Evolutionary conservation across 2,797 vertebrate species (phyloP).

Genomic region (Sebastes baramenuke): DNA sequence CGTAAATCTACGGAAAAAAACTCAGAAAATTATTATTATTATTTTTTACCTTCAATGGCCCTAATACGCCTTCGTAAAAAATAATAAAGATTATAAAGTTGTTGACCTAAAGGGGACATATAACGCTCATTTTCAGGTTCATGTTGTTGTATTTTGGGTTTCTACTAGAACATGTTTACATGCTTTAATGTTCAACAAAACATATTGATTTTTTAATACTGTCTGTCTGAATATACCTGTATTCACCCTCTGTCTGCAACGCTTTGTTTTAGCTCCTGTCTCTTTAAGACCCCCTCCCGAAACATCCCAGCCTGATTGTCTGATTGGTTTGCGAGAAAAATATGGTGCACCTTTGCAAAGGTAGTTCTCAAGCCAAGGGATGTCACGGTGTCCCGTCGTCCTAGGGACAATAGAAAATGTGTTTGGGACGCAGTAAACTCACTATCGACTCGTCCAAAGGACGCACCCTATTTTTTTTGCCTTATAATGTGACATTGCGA

Average conservation of each 20-base stretch:
- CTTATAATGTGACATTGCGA: too few relatives aligned
- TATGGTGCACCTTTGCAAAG: background rate
- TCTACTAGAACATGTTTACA: background rate
- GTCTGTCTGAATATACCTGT: background rate
- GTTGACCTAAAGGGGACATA: background rate
- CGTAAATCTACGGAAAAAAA: too few relatives aligned
- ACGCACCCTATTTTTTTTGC: too few relatives aligned
- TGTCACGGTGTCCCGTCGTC: too few relatives aligned
- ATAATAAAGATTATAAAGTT: background rate
- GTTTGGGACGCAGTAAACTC: too few relatives aligned
- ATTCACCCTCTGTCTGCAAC: background rate
- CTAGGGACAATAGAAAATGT: too few relatives aligned
- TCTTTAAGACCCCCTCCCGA: background rate
- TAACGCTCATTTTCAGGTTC: background rate
- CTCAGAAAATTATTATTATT: too few relatives aligned
- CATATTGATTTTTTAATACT: background rate
- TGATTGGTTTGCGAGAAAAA: background rate
- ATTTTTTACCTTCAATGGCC: too few relatives aligned
- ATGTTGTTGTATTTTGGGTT: background rate
- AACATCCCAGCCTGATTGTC: too few relatives aligned
- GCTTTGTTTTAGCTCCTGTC: background rate
- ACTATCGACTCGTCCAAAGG: too few relatives aligned
- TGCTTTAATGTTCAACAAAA: background rate
- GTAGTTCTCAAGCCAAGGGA: too few relatives aligned
- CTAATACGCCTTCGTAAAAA: background rate